Percentiles rank a stretch among this genome's conserved stretches.
Evolutionary conservation across 2,797 vertebrate genomes (phyloP).

Genomic region (Sphenopsis melanotis): DNA sequence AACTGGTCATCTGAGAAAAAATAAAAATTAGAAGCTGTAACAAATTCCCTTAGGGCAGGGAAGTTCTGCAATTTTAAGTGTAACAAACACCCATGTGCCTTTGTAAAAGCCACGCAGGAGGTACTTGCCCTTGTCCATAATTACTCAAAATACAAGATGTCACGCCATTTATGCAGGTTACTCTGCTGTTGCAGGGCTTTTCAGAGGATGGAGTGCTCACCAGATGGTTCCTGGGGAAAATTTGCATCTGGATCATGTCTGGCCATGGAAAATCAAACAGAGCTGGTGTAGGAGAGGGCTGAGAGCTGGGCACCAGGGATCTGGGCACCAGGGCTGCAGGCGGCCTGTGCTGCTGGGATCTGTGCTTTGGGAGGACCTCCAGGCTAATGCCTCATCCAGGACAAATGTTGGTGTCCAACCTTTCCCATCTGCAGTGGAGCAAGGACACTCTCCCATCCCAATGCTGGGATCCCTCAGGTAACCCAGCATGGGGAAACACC

Average conservation of each 20-base stretch:
- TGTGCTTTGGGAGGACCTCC: not conserved
- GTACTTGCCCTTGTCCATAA: not conserved
- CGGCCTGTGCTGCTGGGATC: not conserved
- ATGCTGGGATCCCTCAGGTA: not conserved
- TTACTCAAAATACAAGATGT: not conserved
- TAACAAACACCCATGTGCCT: not conserved
- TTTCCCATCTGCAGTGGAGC: not conserved
- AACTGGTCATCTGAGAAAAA: not conserved
- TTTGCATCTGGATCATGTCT: not conserved
- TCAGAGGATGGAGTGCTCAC: not conserved
- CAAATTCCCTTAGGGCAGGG: not conserved
- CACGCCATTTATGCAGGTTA: not conserved
- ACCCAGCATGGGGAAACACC: not conserved
- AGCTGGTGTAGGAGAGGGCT: not conserved
- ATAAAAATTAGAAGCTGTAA: not conserved
- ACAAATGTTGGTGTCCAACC: accelerated
- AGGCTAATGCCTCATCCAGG: not conserved
- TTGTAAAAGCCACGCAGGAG: not conserved
- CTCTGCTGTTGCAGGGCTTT: not conserved
- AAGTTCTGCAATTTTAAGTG: not conserved
- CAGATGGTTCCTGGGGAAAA: not conserved
- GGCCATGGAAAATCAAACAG: not conserved
- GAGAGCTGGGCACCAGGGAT: not conserved
- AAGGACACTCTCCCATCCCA: not conserved
- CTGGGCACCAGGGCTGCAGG: not conserved